A percentile compares a stretch with the other conserved stretches of the same genome.
Conservation (phyloP, 1,140 invertebrate genomes). For the Coptotermes formosanus region DNA sequence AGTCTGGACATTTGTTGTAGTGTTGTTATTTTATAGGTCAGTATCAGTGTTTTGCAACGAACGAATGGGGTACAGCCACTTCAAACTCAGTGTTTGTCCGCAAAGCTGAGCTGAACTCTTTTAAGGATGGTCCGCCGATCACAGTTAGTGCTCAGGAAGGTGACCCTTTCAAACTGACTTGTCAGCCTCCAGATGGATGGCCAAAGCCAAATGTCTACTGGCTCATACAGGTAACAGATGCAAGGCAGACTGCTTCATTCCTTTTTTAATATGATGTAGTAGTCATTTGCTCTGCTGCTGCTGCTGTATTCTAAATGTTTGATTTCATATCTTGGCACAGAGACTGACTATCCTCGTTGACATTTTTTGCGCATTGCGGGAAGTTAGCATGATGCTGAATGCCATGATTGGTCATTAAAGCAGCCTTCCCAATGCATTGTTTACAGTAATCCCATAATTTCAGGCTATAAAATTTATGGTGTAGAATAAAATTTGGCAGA, state of each 20-base stretch:
- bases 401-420: too few relatives aligned
- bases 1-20: not conserved
- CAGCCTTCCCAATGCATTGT: too few relatives aligned
- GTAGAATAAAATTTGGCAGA: too few relatives aligned
- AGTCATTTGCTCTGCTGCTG: not conserved
- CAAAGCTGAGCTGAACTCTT: constrained; percentile 91
- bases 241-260: not conserved
- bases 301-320: not conserved
- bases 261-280: not conserved
- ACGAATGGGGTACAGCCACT: constrained; percentile 90
- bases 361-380: too few relatives aligned
- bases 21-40: constrained; percentile 57
- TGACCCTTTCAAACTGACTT: constrained; percentile 80
- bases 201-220: constrained; percentile 92
- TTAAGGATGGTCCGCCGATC: constrained; percentile 71
- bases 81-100: constrained; percentile 93
- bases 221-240: constrained; percentile 66
- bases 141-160: constrained; percentile 76
- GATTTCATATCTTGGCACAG: not conserved
- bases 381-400: too few relatives aligned
- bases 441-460: too few relatives aligned
- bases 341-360: too few relatives aligned
- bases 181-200: constrained; percentile 90
- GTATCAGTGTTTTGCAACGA: constrained; percentile 96
- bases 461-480: too few relatives aligned